Conservation (phyloP, 2,888 invertebrate species). For the Yponomeuta malinellus region DNA sequence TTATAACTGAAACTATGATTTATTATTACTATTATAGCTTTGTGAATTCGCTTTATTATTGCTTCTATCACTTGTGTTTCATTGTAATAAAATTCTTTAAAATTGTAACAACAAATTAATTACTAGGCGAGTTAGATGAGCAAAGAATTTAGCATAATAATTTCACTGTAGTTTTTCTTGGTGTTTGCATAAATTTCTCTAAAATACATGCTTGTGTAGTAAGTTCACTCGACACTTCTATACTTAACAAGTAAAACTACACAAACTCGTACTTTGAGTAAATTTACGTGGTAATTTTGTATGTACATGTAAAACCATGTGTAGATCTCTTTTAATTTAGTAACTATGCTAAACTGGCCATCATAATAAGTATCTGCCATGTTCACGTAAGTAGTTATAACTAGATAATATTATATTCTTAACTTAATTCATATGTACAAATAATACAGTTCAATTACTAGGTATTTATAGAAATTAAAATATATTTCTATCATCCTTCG, state of each 20-base stretch:
- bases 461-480: slow-evolving; percentile 73
- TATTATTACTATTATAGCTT: slow-evolving; percentile 15
- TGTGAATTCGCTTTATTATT: slow-evolving; percentile 17
- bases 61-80: slow-evolving; percentile 25
- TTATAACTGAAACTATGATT: not conserved
- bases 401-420: slow-evolving; percentile 78
- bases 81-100: slow-evolving; percentile 23
- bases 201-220: not conserved
- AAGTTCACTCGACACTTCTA: not conserved
- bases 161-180: slow-evolving; percentile 23
- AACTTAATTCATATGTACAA: slow-evolving; percentile 77
- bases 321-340: slow-evolving; percentile 73
- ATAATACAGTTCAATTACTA: slow-evolving; percentile 75
- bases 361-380: slow-evolving; percentile 80
- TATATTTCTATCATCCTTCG: slow-evolving; percentile 76
- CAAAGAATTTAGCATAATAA: slow-evolving; percentile 38
- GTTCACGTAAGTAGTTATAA: slow-evolving; percentile 76
- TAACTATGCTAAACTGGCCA: slow-evolving; percentile 84
- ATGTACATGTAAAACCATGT: slow-evolving; percentile 76
- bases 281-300: slow-evolving; percentile 36
- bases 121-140: slow-evolving; percentile 45
- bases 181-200: slow-evolving; percentile 32
- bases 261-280: slow-evolving; percentile 9
- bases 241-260: slow-evolving; percentile 4
- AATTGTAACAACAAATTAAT: slow-evolving; percentile 21